Evolutionary conservation across 2,888 invertebrate species (phyloP), one percentile per base, ranked within the genome.

Genomic region (Adineta ricciae): DNA sequence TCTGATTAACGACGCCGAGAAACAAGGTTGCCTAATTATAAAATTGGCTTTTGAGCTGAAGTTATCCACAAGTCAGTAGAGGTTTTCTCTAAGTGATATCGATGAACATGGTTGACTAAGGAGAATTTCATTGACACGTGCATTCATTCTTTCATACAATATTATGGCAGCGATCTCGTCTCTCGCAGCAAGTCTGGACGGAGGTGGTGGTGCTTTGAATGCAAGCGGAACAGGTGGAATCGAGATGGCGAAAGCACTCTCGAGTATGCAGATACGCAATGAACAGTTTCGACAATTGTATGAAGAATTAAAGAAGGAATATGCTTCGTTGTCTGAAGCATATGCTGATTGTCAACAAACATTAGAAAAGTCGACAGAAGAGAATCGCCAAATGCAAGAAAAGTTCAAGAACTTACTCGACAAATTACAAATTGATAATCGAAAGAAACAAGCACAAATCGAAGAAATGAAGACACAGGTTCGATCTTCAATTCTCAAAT

Each of bases 401-500:
- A 85, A 85, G 27, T 85, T 83, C 52, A 85, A 85, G 38, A 50
- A 83, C 27, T 52, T 85, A 83, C 83, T 85, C 49, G 85, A 85
- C 7, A 85, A 85, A 56, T 50, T 85, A 83, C 85, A 85, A 82
- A 72, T 73, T 36, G 85, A 85, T 19, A 50, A 83, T 32, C 38
- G 85, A 83, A 73, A 83, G 27, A 85, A 85, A 82, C 84, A 85
- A 46, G 27, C 83, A 38, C 56, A 83, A 52, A 85, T 85, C 52
- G 85, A 85, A 85, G 85, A 85, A 52, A 83, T 85, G 50, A 85
- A 85, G 46, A 85, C 73, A 21, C 72, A 64, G 78, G 85, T 85
- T 83, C 38, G 11, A 83, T 83, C 36, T 38, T 38, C 36, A 4
- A 41, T 41, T 41, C 2, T 78, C n/a, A 5, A 24, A 3, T 14